Conservation (phyloP, 2,113 vertebrate species). For the Ornithorhynchus anatinus region DNA sequence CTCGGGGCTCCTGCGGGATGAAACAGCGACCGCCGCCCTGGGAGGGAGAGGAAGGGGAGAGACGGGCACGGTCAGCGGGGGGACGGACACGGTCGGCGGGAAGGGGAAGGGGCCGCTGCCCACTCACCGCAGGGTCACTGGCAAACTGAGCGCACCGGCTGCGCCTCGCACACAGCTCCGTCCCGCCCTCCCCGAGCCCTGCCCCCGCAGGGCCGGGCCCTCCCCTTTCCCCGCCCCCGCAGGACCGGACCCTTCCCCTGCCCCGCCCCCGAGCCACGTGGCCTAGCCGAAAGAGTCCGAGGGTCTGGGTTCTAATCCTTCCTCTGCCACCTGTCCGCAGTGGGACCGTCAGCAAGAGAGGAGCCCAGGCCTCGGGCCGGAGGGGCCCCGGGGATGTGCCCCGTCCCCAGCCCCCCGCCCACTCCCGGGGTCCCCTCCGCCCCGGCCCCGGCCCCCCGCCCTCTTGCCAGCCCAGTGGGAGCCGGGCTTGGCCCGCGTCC, state of each 20-base stretch:
- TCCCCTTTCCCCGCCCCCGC: not conserved
- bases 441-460: rapidly evolving
- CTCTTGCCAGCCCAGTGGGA: not conserved
- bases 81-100: no score
- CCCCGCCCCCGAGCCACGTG: rapidly evolving
- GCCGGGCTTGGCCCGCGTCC: no score
- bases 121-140: slow-evolving; percentile 41
- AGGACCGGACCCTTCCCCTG: not conserved
- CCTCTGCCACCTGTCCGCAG: not conserved
- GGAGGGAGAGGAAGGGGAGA: not conserved
- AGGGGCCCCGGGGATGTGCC: not conserved
- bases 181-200: not conserved
- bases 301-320: not conserved
- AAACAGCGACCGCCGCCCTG: not conserved
- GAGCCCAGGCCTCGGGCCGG: not conserved
- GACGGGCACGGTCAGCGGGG: not conserved
- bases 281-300: no score
- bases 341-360: no score
- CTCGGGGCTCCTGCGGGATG: no score
- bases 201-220: not conserved
- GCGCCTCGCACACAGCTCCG: not conserved
- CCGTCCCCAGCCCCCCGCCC: not conserved
- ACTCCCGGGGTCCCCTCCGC: rapidly evolving
- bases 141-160: slow-evolving; percentile 4
- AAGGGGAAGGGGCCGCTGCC: no score